Evolutionary conservation across 2,113 vertebrate genomes (phyloP).

Genomic region (Harpagus bidentatus): DNA sequence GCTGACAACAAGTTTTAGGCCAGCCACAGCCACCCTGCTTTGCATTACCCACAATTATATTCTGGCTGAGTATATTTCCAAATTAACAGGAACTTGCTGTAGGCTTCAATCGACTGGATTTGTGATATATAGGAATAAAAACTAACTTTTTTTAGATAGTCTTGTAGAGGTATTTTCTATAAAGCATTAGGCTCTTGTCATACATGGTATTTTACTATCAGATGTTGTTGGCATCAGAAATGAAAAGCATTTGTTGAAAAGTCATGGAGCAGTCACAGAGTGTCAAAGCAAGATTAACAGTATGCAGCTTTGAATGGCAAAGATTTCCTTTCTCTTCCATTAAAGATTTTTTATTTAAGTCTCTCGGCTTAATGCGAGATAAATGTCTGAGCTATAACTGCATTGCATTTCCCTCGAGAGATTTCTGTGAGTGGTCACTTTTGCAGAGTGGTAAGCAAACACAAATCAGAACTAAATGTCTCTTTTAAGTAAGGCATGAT

Average conservation of each 20-base stretch:
- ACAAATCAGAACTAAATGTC: neutral
- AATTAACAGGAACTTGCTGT: conserved; percentile 12
- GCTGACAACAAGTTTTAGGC: conserved; percentile 67
- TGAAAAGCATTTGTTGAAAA: conserved; percentile 2
- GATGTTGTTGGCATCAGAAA: neutral
- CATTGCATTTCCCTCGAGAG: neutral
- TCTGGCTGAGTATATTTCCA: conserved; percentile 11
- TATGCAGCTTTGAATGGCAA: neutral
- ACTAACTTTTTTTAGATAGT: neutral
- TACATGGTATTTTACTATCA: neutral
- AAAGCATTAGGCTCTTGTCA: neutral
- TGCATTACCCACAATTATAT: conserved; percentile 21
- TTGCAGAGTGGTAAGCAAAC: neutral
- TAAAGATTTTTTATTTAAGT: neutral
- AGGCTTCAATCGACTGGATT: neutral
- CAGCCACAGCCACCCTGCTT: conserved; percentile 5
- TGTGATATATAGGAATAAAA: neutral
- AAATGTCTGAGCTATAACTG: neutral
- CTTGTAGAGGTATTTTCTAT: neutral
- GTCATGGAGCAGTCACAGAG: neutral
- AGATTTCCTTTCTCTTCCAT: neutral
- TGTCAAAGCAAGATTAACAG: neutral
- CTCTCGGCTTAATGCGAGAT: neutral
- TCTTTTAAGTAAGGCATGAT: neutral
- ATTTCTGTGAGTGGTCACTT: neutral